Percentiles rank a stretch among this genome's conserved stretches.
These are phyloP conservation scores for Muschampia plurimacula DNA, from an alignment of 2,888 invertebrate species.

Conservation along the genomic window DNA sequence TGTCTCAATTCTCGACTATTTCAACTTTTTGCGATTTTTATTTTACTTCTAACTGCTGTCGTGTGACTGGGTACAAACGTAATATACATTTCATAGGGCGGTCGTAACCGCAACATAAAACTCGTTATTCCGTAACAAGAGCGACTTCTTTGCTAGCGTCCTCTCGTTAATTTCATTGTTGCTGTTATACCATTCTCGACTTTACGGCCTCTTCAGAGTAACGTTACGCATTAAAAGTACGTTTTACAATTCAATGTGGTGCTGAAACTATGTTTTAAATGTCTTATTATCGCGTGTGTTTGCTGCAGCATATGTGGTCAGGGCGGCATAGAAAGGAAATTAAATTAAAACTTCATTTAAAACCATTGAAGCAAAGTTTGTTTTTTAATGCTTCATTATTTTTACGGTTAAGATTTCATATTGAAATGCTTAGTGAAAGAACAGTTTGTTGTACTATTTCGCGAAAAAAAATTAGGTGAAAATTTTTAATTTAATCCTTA, in stretches of 20 bases:
- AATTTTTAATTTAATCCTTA: too few relatives aligned
- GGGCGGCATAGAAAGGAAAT: neutral
- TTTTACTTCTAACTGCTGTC: conserved; percentile 15
- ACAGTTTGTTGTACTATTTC: too few relatives aligned
- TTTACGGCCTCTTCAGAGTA: conserved; percentile 30
- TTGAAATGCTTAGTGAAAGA: too few relatives aligned
- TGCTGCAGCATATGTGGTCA: neutral
- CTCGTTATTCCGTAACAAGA: conserved; percentile 50
- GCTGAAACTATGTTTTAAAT: conserved; percentile 14
- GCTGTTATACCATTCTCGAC: conserved; percentile 38
- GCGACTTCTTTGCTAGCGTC: conserved; percentile 40
- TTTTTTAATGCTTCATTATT: neutral
- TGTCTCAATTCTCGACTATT: conserved; percentile 4
- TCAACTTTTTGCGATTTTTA: conserved; percentile 6
- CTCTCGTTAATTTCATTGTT: conserved; percentile 42
- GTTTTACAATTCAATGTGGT: neutral
- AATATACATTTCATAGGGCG: conserved; percentile 33
- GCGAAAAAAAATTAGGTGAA: too few relatives aligned
- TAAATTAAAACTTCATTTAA: neutral
- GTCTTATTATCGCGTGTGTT: conserved; percentile 6
- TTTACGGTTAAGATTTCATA: too few relatives aligned
- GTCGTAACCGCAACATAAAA: conserved; percentile 44
- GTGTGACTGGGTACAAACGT: conserved; percentile 18
- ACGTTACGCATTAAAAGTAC: conserved; percentile 11
- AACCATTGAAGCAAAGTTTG: neutral